Percentiles rank a stretch among this genome's conserved stretches.
phyloP scores from a whole-genome alignment of 2,113 vertebrate genomes.

The Chionodraco myersi region DNA sequence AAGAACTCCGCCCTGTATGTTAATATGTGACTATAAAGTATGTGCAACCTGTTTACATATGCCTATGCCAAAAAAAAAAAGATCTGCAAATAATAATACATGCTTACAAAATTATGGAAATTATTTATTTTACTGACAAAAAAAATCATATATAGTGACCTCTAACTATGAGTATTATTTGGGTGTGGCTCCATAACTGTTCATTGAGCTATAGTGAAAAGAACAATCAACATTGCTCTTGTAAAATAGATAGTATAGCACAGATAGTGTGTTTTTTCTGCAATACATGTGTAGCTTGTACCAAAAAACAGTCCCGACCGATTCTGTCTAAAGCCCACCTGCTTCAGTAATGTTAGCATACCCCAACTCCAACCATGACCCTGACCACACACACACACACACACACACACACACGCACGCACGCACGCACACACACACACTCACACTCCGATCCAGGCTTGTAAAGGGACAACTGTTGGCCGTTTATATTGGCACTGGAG shows the following conservation, averaged over 20 bases:
- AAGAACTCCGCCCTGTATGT: background rate
- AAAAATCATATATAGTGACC: background rate
- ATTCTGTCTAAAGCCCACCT: background rate
- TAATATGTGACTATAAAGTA: background rate
- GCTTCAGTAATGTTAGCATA: background rate
- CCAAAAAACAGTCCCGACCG: no score
- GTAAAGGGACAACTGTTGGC: conserved; percentile 36
- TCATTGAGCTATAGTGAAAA: no score
- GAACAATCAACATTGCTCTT: no score
- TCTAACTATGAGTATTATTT: no score
- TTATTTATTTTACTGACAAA: background rate
- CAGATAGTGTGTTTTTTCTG: no score
- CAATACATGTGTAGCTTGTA: no score
- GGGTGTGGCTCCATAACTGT: no score
- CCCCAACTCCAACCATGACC: background rate
- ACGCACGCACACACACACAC: background rate
- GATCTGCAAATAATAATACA: background rate
- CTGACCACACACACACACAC: background rate
- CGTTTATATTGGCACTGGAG: conserved; percentile 41
- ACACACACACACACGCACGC: background rate
- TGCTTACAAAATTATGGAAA: background rate
- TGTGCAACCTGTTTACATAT: background rate
- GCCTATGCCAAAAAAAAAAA: background rate
- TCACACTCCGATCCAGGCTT: background rate
- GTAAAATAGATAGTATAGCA: no score